These are phyloP conservation scores for Zalophus californianus DNA, from an alignment of 2,797 vertebrate genomes.

Conservation along the genomic window DNA sequence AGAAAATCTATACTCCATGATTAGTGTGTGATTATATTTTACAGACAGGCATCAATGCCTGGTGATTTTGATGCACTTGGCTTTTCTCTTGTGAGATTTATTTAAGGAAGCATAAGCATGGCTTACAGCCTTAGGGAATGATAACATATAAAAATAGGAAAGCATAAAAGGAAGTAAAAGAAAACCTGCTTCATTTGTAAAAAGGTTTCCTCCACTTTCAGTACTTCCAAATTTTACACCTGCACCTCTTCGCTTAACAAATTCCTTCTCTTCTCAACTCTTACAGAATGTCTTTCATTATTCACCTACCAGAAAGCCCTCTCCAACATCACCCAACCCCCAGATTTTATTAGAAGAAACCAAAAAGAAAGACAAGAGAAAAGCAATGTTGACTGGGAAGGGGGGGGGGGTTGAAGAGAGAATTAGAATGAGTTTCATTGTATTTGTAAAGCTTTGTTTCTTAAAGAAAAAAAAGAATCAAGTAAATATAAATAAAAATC, in stretches of 20 bases:
- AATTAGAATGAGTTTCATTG: not conserved
- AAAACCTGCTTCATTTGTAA: conserved; percentile 57
- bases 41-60: conserved; percentile 80
- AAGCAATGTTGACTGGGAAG: not conserved
- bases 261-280: not conserved
- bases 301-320: not conserved
- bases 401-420: not conserved
- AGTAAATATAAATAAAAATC: not conserved
- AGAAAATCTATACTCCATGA: conserved; percentile 78
- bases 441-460: not conserved
- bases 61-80: conserved; percentile 77
- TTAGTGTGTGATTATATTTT: conserved; percentile 79
- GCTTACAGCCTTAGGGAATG: conserved; percentile 67
- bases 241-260: conserved; percentile 38
- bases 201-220: conserved; percentile 53
- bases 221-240: conserved; percentile 56
- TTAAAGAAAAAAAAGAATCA: not conserved
- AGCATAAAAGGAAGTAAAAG: conserved; percentile 59
- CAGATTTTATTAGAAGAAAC: not conserved
- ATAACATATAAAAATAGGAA: conserved; percentile 58
- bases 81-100: conserved; percentile 79
- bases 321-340: not conserved
- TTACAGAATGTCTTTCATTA: not conserved
- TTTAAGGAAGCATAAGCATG: conserved; percentile 76
- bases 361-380: not conserved